These are phyloP conservation scores for Sceliomorpha sp. DNA, from an alignment of 2,888 invertebrate species.

Conservation along the genomic window DNA sequence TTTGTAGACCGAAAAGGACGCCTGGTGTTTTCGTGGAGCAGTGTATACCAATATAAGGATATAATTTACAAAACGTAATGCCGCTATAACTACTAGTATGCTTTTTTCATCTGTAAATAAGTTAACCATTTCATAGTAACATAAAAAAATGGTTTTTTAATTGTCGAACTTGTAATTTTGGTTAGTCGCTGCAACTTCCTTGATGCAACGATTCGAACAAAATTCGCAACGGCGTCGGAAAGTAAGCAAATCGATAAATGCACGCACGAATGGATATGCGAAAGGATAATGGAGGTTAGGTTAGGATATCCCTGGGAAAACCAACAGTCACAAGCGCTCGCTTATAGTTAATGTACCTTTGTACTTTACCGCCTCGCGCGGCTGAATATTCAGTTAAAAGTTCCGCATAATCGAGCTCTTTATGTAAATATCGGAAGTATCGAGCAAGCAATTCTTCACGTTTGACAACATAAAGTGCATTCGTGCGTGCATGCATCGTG, in stretches of 20 bases:
- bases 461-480: constrained; percentile 23
- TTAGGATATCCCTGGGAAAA: constrained; percentile 36
- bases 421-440: constrained; percentile 35
- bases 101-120: too few relatives aligned
- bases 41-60: too few relatives aligned
- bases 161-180: too few relatives aligned
- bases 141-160: too few relatives aligned
- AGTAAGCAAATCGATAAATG: constrained; percentile 32
- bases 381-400: constrained; percentile 30
- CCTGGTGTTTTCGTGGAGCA: too few relatives aligned
- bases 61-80: too few relatives aligned
- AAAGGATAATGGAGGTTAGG: constrained; percentile 45
- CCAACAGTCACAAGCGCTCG: constrained; percentile 37
- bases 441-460: constrained; percentile 28
- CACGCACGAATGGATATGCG: constrained; percentile 31
- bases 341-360: constrained; percentile 44
- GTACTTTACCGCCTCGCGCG: constrained; percentile 23
- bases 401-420: constrained; percentile 42
- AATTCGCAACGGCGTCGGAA: constrained; percentile 14
- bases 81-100: too few relatives aligned
- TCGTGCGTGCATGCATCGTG: constrained; percentile 20
- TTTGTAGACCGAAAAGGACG: too few relatives aligned
- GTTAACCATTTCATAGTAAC: too few relatives aligned
- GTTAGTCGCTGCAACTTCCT: too few relatives aligned
- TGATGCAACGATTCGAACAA: constrained; percentile 11